Percentiles rank a stretch among this genome's conserved stretches.
phyloP scores from a whole-genome alignment of 2,113 vertebrate species.

The Gopherus flavomarginatus region DNA sequence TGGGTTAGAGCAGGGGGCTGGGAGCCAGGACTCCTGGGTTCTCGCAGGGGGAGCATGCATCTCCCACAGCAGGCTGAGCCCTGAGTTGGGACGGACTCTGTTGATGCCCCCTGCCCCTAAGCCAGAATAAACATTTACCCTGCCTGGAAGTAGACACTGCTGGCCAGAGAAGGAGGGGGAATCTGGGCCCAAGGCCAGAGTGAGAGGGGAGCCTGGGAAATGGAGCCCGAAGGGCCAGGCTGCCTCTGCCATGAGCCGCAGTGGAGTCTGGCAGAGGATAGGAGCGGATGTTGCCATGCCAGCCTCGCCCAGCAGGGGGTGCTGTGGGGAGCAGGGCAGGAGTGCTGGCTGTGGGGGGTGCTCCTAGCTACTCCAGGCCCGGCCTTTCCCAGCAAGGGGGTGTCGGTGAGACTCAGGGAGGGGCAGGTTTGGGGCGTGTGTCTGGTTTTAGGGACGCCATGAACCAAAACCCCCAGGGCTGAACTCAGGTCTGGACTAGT shows the following conservation, averaged over 20 bases:
- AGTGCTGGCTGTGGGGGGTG: not conserved
- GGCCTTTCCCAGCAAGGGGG: not conserved
- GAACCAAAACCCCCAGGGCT: not conserved
- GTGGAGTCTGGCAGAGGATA: not conserved
- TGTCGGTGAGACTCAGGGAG: not conserved
- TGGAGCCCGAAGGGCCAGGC: not conserved
- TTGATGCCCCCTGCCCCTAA: not conserved
- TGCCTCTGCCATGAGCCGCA: not conserved
- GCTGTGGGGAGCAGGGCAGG: not conserved
- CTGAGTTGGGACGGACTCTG: not conserved
- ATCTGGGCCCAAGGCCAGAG: not conserved
- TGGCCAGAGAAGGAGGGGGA: not conserved
- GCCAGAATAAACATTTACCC: not conserved
- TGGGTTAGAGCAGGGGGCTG: no score
- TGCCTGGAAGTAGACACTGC: not conserved
- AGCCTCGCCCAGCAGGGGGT: not conserved
- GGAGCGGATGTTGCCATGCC: not conserved
- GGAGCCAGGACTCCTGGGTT: no score
- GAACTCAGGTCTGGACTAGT: not conserved
- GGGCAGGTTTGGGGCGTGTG: not conserved
- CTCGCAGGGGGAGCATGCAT: not conserved
- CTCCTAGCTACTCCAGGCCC: not conserved
- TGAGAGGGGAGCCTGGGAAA: not conserved
- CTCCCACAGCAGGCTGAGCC: not conserved
- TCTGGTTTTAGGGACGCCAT: not conserved